Conservation (phyloP, 2,888 invertebrate species). For the Tipula vernalis region DNA sequence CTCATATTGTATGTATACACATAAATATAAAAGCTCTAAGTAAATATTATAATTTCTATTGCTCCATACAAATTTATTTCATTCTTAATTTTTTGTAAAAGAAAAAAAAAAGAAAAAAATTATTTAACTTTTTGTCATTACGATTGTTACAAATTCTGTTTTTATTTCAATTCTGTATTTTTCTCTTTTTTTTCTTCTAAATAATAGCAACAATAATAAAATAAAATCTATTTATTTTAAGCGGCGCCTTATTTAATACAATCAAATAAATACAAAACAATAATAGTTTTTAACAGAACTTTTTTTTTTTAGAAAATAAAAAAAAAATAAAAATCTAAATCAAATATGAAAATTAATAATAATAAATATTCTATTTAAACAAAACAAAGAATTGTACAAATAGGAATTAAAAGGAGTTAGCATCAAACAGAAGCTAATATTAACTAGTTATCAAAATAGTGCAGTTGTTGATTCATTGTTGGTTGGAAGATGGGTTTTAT, state of each 20-base stretch:
- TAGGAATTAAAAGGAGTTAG: not conserved
- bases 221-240: not conserved
- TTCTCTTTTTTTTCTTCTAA: not conserved
- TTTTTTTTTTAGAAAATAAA: not conserved
- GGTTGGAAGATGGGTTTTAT: no score
- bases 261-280: not conserved
- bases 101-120: not conserved
- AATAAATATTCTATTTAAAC: not conserved
- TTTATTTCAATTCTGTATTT: not conserved
- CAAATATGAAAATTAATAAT: not conserved
- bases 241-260: conserved; percentile 4
- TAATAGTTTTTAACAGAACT: not conserved
- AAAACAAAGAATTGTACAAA: not conserved
- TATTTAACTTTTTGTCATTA: not conserved
- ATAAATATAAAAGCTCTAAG: not conserved
- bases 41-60: not conserved
- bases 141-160: not conserved
- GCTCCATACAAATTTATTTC: not conserved
- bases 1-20: not conserved
- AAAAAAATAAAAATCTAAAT: not conserved
- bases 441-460: no score
- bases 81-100: not conserved
- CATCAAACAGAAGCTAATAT: not conserved
- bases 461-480: no score
- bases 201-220: not conserved